Conservation (phyloP, 2,797 vertebrate species). For the Siniperca obscura region DNA sequence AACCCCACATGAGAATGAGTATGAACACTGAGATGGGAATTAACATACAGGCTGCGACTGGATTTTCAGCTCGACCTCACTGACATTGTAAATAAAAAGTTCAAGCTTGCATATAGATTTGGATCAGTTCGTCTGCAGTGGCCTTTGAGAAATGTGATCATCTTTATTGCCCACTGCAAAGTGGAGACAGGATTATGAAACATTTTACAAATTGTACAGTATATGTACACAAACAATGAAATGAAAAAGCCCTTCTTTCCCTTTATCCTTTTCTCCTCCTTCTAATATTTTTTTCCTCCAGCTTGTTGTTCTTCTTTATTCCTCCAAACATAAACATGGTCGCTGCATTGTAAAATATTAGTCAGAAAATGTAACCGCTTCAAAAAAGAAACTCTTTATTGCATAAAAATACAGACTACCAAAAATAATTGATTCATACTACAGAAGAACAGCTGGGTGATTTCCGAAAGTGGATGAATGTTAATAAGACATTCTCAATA, state of each 20-base stretch:
- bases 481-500: constrained; percentile 32
- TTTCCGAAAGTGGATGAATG: constrained; percentile 39
- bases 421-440: constrained; percentile 61
- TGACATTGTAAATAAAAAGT: neutral
- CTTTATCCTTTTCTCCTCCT: neutral
- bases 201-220: neutral
- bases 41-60: neutral
- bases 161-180: neutral
- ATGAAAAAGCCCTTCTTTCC: neutral
- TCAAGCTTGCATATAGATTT: neutral
- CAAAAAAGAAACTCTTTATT: constrained; percentile 72
- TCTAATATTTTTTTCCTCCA: neutral
- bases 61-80: neutral
- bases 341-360: neutral
- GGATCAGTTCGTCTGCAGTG: neutral
- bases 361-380: constrained; percentile 11
- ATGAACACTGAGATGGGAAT: neutral
- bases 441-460: constrained; percentile 55
- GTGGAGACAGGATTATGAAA: neutral
- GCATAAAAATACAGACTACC: constrained; percentile 67
- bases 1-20: neutral
- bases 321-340: neutral
- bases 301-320: neutral
- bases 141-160: neutral
- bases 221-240: neutral